Evolutionary conservation across 2,113 vertebrate genomes (phyloP), one percentile per base, ranked within the genome.

Genomic region (Malurus melanocephalus): DNA sequence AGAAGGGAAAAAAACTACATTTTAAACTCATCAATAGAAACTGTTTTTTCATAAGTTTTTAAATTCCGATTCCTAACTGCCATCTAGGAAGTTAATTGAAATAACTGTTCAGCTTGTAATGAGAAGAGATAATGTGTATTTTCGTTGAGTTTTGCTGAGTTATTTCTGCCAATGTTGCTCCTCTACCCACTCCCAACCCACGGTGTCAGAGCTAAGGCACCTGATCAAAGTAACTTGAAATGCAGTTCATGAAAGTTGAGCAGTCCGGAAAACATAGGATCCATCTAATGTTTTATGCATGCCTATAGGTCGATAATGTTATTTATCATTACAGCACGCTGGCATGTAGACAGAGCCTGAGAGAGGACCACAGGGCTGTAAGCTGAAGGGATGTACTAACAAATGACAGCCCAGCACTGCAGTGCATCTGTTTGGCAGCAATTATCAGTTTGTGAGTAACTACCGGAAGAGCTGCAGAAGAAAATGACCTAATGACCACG

Each of bases 251-350:
- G 86, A 67, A 92, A 88, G 83, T 60, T 67, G 88, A 88, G 49
- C 69, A 72, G 65, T 72, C 49, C 2, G 0, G 78, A 90, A 92
- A 92, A 90, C 46, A 81, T 42, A 67, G 6, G 0, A 88, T 88
- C 80, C 49, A 91, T 88, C 90, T 94, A 86, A 94, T 92, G 88
- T 92, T 95, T 95, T 93, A 95, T 95, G 87, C 74, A 94, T 95
- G 61, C 27, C 38, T 43, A n/a, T 53, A 79, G 74, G 84, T 93
- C 88, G n/a, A 95, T 94, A 90, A 84, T 75, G 73, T 83, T 93
- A 90, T 95, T 94, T 94, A 92, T 95, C 92, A 95, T 95, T 94
- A 92, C 57, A 95, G 61, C 62, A 53, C 38, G 6, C 73, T 88
- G 80, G 69, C 80, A 52, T 84, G 62, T 60, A 92, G 62, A 84